phyloP scores from a whole-genome alignment of 2,888 invertebrate species.

The Cybosia mesomella region DNA sequence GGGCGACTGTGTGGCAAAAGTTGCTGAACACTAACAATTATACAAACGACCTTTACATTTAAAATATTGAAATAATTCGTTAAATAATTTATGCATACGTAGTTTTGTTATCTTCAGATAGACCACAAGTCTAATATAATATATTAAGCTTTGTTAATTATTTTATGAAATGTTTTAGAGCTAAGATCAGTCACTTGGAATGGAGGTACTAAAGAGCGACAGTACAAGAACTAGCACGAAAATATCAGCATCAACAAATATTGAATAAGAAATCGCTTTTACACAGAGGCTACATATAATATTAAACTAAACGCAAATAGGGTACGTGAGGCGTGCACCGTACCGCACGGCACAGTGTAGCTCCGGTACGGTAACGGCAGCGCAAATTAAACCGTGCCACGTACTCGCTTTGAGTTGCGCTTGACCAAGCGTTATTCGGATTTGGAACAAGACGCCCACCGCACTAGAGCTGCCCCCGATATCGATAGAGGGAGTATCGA shows the following conservation, averaged over 20 bases:
- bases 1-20: too few relatives aligned
- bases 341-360: constrained; percentile 40
- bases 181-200: neutral
- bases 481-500: constrained; percentile 80
- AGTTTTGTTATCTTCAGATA: too few relatives aligned
- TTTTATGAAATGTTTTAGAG: too few relatives aligned
- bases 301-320: constrained; percentile 57
- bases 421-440: constrained; percentile 85
- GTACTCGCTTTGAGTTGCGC: constrained; percentile 80
- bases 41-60: too few relatives aligned
- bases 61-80: too few relatives aligned
- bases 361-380: constrained; percentile 44
- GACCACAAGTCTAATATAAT: too few relatives aligned
- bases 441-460: constrained; percentile 77
- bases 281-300: constrained; percentile 50
- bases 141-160: neutral
- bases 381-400: constrained; percentile 79
- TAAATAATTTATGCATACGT: too few relatives aligned
- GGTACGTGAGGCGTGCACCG: constrained; percentile 36
- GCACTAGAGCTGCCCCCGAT: constrained; percentile 66
- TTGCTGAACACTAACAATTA: too few relatives aligned
- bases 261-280: constrained; percentile 47
- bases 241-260: constrained; percentile 45
- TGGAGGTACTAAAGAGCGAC: neutral
- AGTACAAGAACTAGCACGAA: constrained; percentile 23